Percentiles rank a stretch among this genome's conserved stretches.
phyloP scores from a whole-genome alignment of 2,888 invertebrate species.

The Parnassius orleans region DNA sequence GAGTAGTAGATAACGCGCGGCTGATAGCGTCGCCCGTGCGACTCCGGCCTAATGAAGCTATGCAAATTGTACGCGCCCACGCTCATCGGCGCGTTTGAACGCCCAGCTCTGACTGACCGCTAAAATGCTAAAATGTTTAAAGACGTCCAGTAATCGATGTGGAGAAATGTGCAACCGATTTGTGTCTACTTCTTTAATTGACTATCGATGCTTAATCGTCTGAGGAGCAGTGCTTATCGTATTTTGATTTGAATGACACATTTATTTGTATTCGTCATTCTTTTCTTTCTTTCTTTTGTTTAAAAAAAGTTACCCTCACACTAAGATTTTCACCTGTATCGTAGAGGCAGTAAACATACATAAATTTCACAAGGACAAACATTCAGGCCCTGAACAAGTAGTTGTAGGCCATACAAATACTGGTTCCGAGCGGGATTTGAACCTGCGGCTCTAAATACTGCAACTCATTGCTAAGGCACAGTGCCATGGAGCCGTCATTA shows the following conservation, averaged over 20 bases:
- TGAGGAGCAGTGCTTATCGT: conserved; percentile 12
- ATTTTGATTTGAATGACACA: conserved; percentile 11
- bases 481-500: too few species aligned
- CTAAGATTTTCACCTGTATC: too few species aligned
- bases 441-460: too few species aligned
- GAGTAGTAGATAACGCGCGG: conserved; percentile 31
- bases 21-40: conserved; percentile 27
- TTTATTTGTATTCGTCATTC: conserved; percentile 1
- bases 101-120: conserved; percentile 8
- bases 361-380: too few species aligned
- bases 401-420: too few species aligned
- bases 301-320: too few species aligned
- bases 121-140: conserved; percentile 7
- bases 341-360: too few species aligned
- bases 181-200: conserved; percentile 25
- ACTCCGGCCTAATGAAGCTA: conserved; percentile 40
- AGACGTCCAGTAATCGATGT: conserved; percentile 26
- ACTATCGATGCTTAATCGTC: conserved; percentile 13
- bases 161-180: conserved; percentile 23
- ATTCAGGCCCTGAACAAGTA: too few species aligned
- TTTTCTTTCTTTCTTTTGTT: too few species aligned
- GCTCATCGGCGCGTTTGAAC: conserved; percentile 37
- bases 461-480: too few species aligned
- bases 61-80: conserved; percentile 46
- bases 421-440: too few species aligned